These are phyloP conservation scores for Sinocyclocheilus anshuiensis DNA, from an alignment of 2,113 vertebrate genomes.

Conservation along the genomic window DNA sequence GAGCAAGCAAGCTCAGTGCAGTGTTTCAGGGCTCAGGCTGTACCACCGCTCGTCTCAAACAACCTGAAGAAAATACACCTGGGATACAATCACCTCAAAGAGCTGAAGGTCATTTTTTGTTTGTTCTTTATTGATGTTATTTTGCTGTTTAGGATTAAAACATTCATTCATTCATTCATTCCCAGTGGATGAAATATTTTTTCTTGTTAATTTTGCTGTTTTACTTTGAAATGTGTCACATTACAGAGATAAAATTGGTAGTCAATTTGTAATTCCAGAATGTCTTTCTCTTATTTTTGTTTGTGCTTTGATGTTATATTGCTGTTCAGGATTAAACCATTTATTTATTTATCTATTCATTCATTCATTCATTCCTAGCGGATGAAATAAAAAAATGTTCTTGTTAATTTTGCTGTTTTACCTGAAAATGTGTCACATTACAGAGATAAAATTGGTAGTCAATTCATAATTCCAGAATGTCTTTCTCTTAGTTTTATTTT, in stretches of 20 bases:
- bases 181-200: no score
- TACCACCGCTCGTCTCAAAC: constrained; percentile 66
- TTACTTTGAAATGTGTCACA: background rate
- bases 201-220: background rate
- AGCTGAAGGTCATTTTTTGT: background rate
- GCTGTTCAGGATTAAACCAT: background rate
- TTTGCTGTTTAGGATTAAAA: background rate
- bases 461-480: background rate
- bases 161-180: background rate
- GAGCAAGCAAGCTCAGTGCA: constrained; percentile 54
- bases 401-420: background rate
- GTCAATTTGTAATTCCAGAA: background rate
- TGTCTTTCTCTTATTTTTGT: background rate
- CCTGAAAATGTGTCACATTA: background rate
- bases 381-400: no score
- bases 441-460: background rate
- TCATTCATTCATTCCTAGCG: background rate
- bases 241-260: no score
- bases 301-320: background rate
- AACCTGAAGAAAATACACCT: constrained; percentile 75
- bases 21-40: constrained; percentile 54
- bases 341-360: background rate
- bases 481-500: background rate
- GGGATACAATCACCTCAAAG: constrained; percentile 64
- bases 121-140: no score